Evolutionary conservation across 1,140 invertebrate species (phyloP), one percentile per base, ranked within the genome.

Genomic region (Drosophila carrolli): DNA sequence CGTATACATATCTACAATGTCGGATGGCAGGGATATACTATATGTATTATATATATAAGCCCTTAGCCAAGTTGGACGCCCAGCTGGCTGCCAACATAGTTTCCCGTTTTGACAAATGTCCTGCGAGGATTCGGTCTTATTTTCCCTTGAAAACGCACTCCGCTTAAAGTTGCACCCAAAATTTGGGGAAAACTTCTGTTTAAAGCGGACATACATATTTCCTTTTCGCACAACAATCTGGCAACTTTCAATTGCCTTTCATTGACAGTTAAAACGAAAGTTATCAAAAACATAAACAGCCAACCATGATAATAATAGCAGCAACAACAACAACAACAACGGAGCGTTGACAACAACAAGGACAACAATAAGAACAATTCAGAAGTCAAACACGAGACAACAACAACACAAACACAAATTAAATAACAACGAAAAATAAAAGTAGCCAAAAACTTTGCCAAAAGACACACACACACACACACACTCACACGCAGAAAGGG

Each of bases 251-350:
- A 76, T 80, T 81, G 78, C 78, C 61, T 67, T 38, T 81, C 48
- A 81, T 81, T 84, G 81, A 73, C 76, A 73, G 61, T 67, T 85
- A 67, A 72, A 84, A 65, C 65, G 80, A 84, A 80, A 76, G 72
- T 74, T 81, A 80, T 81, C 58, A 81, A 76, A 47, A 53, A 70
- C 62, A 83, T 44, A 51, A 83, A 66, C 47, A 81, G 44, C 35
- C 43, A 57, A 32, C 51, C 46, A 62, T 48, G 60, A 68, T 41
- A 71, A 41, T 43, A 62, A 40, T 44, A 55, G 23, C 67, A 58
- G 48, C 54, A 60, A 73, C 51, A 65, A 66, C 43, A 66, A 66
- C 43, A 66, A 66, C 41, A 59, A 57, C 47, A 54, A 51, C n/a
- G 37, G 23, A 55, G 53, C 54, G 32, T 38, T 54, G 47, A 56